Evolutionary conservation across 2,797 vertebrate species (phyloP), one percentile per base, ranked within the genome.

Genomic region (Macroramphosus scolopax): DNA sequence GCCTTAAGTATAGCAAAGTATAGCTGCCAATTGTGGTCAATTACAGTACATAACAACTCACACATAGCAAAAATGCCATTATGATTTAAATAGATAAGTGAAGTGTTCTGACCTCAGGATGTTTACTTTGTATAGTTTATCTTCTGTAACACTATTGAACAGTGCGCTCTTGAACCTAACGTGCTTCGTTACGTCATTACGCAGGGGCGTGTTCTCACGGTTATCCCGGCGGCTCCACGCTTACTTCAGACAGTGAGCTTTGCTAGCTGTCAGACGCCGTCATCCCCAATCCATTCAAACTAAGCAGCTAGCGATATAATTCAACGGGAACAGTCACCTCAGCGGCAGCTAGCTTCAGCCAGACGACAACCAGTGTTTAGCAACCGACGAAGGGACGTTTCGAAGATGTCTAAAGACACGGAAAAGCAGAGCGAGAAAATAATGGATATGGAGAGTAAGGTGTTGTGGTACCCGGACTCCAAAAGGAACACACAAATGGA

Each of bases 391-490:
- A 25, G 47, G 15, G 5, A 53, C 46, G 43, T 6, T 8, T 47
- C 65, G 58, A 80, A 77, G 44, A 85, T 94, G 94, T 94, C 92
- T 33, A 88, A 89, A 63, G 90, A 92, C 69, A 75, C 55, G 32
- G 78, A 84, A 63, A 60, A 73, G 8, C 84, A 85, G 58, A 79
- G 66, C 72, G 90, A 91, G 63, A 92, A 91, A 62, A 98, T 97
- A 16, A 89, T 95, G 92, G 93, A 95, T 30, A 85, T 93, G 92
- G 93, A 93, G 85, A 82, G 84, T 55, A 92, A 88, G 82, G 92
- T 93, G 78, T 64, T 98, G 82, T 98, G 95, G 95, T 92, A 95
- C 85, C 96, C 96, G 0, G 94, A 97, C 87, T 90, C 93, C 14
- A 98, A 98, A 87, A 93, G 72, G 72, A 89, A 91, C 78, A 94